Percentiles rank a stretch among this genome's conserved stretches.
These are phyloP conservation scores for Syngnathus typhle DNA, from an alignment of 2,113 vertebrate species.

Conservation along the genomic window DNA sequence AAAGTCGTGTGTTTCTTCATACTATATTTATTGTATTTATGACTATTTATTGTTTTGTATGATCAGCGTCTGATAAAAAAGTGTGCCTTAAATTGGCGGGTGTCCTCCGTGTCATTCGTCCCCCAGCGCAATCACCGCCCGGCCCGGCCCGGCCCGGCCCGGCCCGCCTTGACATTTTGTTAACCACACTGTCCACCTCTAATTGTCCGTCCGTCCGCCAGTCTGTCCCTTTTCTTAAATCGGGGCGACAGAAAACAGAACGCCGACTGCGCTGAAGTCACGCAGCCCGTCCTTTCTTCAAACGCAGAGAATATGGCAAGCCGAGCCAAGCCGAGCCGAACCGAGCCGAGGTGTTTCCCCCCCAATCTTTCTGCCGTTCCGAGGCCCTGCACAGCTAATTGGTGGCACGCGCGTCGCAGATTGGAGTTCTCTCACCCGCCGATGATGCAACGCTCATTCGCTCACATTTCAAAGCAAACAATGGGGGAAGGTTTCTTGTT, in stretches of 20 bases:
- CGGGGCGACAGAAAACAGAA: no score
- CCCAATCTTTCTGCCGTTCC: slow-evolving; percentile 53
- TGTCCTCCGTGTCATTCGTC: no score
- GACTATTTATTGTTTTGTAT: slow-evolving; percentile 46
- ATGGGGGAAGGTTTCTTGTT: neutral
- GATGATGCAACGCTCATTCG: slow-evolving; percentile 19
- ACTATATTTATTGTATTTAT: slow-evolving; percentile 62
- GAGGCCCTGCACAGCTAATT: slow-evolving; percentile 46
- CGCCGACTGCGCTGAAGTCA: no score
- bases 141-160: no score
- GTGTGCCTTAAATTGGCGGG: neutral
- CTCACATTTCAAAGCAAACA: slow-evolving; percentile 11
- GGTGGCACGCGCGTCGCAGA: slow-evolving; percentile 7
- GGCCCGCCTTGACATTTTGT: no score
- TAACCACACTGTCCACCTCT: no score
- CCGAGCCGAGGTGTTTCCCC: slow-evolving; percentile 67
- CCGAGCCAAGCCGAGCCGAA: neutral
- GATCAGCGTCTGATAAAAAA: neutral
- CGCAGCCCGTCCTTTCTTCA: neutral
- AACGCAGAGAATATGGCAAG: neutral
- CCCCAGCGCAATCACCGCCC: no score
- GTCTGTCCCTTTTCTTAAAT: no score
- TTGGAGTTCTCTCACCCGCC: neutral
- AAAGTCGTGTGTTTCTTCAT: slow-evolving; percentile 44
- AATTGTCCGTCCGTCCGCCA: no score